A percentile compares a stretch with the other conserved stretches of the same genome.
Conservation (phyloP, 2,113 vertebrate species). For the Lanius ludovicianus region DNA sequence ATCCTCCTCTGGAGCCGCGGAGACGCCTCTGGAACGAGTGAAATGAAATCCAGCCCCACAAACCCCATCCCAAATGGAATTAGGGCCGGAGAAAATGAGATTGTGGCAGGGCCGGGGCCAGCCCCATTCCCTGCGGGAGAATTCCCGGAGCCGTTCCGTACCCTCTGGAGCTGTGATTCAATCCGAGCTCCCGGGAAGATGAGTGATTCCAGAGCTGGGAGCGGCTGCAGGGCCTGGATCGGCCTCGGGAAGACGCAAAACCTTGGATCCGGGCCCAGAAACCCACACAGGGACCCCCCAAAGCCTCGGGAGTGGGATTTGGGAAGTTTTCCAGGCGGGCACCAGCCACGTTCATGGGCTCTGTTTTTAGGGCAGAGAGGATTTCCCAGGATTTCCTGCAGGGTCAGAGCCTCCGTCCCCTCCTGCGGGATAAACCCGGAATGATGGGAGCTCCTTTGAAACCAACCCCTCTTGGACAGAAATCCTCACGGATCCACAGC, state of each 20-base stretch:
- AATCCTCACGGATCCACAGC: neutral
- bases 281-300: too few species aligned
- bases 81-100: slow-evolving; percentile 28
- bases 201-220: rapidly evolving
- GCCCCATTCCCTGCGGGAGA: neutral
- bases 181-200: neutral
- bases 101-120: neutral
- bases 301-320: rapidly evolving
- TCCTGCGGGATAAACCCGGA: neutral
- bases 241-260: neutral
- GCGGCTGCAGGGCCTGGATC: neutral
- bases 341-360: rapidly evolving
- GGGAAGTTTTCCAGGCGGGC: neutral
- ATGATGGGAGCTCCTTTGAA: neutral
- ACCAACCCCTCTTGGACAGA: neutral
- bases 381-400: neutral
- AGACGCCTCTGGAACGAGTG: slow-evolving; percentile 24
- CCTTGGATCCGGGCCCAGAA: neutral
- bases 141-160: neutral
- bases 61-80: slow-evolving; percentile 20
- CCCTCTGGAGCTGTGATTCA: neutral
- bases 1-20: neutral
- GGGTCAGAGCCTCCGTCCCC: rapidly evolving
- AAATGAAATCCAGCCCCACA: slow-evolving; percentile 15
- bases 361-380: neutral